phyloP scores from a whole-genome alignment of 1,140 invertebrate genomes.

The Gryllus bimaculatus region DNA sequence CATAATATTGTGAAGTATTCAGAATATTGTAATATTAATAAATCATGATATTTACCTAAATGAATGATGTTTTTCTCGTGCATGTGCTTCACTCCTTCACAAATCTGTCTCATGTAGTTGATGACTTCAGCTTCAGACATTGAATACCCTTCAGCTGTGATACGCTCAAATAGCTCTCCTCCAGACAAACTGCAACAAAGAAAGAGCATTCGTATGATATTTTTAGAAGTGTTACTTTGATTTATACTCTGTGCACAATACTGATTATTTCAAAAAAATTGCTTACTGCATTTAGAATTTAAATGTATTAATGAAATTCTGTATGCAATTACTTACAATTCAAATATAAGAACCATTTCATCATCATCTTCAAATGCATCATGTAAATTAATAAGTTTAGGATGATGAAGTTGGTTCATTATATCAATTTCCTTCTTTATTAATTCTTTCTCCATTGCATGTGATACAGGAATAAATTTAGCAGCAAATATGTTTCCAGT shows the following conservation, averaged over 20 bases:
- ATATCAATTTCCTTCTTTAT: conserved; percentile 98
- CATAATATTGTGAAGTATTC: not conserved
- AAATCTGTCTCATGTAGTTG: conserved; percentile 98
- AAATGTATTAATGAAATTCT: not conserved
- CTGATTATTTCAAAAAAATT: not conserved
- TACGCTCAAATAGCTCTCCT: conserved; percentile 96
- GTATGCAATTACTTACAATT: conserved; percentile 71
- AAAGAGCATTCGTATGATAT: not conserved
- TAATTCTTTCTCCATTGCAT: conserved; percentile 90
- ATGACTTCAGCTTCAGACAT: conserved; percentile 99
- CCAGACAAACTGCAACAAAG: conserved; percentile 71
- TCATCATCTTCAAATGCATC: conserved; percentile 99
- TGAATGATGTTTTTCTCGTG: conserved; percentile 99
- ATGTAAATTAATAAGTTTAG: conserved; percentile 93
- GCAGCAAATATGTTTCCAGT: conserved; percentile 97
- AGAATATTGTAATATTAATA: not conserved
- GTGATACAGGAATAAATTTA: conserved; percentile 96
- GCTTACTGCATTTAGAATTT: not conserved
- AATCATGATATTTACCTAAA: conserved; percentile 48
- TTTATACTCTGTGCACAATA: not conserved
- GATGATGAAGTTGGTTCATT: conserved; percentile 98
- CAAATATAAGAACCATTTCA: conserved; percentile 98
- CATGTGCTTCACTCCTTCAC: conserved; percentile 97
- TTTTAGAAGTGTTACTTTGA: not conserved
- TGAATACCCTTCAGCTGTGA: conserved; percentile 92